phyloP scores from a whole-genome alignment of 2,888 invertebrate genomes.

The Blera fallax region DNA sequence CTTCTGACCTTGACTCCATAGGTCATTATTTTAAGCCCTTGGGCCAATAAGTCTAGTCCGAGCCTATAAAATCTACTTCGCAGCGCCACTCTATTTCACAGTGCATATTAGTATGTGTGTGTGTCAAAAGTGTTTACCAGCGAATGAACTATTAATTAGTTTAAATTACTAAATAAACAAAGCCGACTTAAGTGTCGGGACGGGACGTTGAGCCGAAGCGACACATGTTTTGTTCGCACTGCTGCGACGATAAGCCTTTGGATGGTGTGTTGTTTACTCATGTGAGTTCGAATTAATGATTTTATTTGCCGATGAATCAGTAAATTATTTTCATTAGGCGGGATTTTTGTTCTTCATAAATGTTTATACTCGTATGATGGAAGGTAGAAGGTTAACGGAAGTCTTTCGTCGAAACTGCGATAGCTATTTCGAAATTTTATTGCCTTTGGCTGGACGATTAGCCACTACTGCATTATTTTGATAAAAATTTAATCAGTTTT shows the following conservation, averaged over 20 bases:
- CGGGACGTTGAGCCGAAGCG: neutral
- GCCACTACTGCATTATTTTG: too few relatives aligned
- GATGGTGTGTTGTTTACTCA: neutral
- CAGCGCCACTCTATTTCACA: neutral
- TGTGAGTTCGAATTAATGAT: conserved; percentile 1
- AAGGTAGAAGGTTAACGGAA: neutral
- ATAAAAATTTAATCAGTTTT: too few relatives aligned
- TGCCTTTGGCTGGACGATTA: too few relatives aligned
- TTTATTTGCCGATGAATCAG: neutral
- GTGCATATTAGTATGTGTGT: conserved; percentile 4
- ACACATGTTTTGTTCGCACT: neutral
- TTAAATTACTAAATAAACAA: conserved; percentile 30
- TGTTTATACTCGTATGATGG: too few relatives aligned
- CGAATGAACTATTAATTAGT: conserved; percentile 40
- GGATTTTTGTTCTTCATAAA: neutral
- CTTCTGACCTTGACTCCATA: neutral
- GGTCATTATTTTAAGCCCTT: neutral
- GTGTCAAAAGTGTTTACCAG: neutral
- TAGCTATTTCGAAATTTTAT: too few relatives aligned
- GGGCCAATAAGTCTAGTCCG: neutral
- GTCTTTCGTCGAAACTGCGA: too few relatives aligned
- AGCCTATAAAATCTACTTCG: neutral
- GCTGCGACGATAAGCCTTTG: neutral
- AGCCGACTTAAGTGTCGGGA: conserved; percentile 18
- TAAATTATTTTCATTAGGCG: neutral